Percentiles rank a stretch among this genome's conserved stretches.
Conservation (phyloP, 2,797 vertebrate genomes). For the Otolemur crassicaudatus region DNA sequence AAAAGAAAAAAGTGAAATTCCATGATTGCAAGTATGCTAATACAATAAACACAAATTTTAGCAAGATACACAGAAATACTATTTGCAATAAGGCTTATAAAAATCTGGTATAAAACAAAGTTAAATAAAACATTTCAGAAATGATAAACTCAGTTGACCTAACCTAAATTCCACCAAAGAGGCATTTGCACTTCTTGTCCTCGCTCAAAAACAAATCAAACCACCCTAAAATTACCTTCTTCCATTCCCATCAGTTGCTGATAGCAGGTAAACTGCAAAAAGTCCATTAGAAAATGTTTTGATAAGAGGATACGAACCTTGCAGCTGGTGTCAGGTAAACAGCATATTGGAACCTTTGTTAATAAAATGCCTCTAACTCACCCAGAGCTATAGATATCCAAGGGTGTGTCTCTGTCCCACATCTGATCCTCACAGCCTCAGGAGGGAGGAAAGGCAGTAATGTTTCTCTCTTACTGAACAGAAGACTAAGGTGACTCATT, state of each 20-base stretch:
- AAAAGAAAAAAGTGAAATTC: constrained; percentile 9
- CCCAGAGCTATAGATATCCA: background rate
- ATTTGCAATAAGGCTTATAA: constrained; percentile 15
- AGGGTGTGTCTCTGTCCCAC: background rate
- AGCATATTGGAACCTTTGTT: background rate
- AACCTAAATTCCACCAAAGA: background rate
- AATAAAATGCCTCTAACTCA: background rate
- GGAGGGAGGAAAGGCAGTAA: background rate
- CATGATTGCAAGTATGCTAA: background rate
- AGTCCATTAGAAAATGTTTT: background rate
- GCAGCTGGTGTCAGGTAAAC: background rate
- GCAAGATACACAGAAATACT: background rate
- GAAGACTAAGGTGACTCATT: background rate
- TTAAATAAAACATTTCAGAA: constrained; percentile 34
- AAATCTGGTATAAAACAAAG: constrained; percentile 13
- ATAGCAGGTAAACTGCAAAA: background rate
- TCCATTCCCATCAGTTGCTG: background rate
- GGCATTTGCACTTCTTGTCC: background rate
- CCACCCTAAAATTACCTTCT: background rate
- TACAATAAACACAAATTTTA: background rate
- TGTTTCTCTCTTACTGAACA: background rate
- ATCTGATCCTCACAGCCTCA: background rate
- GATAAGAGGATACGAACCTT: background rate
- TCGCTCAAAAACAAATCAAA: background rate
- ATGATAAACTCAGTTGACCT: background rate